phyloP scores from a whole-genome alignment of 2,797 vertebrate species.

The Lutjanus campechanus region DNA sequence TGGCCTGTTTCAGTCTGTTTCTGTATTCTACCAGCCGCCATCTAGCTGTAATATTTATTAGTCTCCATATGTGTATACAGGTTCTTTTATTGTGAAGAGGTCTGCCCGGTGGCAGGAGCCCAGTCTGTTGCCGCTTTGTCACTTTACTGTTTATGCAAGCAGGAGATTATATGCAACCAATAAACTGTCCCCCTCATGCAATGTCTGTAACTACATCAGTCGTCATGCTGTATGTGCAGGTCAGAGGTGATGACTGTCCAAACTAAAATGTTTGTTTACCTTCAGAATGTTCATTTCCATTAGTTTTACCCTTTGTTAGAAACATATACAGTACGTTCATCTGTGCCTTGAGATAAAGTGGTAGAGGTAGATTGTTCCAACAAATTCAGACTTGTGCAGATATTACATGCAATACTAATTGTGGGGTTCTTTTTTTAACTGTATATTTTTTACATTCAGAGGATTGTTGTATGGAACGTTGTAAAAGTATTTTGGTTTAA shows the following conservation, averaged over 20 bases:
- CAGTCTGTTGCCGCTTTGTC: conserved; percentile 55
- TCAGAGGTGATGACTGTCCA: conserved; percentile 12
- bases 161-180: conserved; percentile 65
- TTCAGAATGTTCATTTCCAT: conserved; percentile 24
- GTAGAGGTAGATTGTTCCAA: conserved; percentile 21
- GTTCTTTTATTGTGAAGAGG: conserved; percentile 56
- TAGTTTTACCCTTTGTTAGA: conserved; percentile 17
- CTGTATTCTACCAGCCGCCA: conserved; percentile 36
- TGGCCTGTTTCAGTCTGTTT: conserved; percentile 19
- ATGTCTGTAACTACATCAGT: conserved; percentile 28
- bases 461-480: conserved; percentile 25
- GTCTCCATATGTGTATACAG: conserved; percentile 31
- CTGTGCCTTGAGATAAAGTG: conserved; percentile 64
- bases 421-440: conserved; percentile 29
- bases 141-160: conserved; percentile 65
- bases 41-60: conserved; percentile 68
- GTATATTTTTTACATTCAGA: conserved; percentile 21
- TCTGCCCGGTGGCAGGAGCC: conserved; percentile 28
- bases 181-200: conserved; percentile 19
- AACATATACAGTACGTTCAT: conserved; percentile 41
- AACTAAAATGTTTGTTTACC: conserved; percentile 34
- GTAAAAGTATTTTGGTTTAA: conserved; percentile 48
- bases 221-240: conserved; percentile 14
- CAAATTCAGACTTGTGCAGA: conserved; percentile 26
- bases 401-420: conserved; percentile 36